Evolutionary conservation across 2,797 vertebrate species (phyloP).

Genomic region (Steatocranus sp.): DNA sequence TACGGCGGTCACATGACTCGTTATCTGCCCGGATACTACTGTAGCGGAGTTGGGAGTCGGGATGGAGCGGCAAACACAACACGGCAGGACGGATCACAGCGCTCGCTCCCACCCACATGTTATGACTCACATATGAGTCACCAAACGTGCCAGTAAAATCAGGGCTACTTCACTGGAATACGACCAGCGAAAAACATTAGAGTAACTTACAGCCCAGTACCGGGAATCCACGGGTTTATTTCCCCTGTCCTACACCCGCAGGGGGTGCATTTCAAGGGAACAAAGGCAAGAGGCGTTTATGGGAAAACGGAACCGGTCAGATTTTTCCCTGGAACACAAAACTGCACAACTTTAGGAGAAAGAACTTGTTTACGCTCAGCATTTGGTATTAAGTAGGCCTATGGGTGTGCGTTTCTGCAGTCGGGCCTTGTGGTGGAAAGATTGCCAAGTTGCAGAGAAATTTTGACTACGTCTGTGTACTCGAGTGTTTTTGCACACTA

Average conservation of each 20-base stretch:
- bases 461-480: background rate
- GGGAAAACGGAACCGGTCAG: conserved; percentile 1
- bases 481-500: background rate
- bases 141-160: conserved; percentile 70
- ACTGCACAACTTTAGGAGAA: background rate
- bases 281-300: background rate
- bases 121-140: conserved; percentile 71
- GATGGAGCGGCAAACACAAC: conserved; percentile 29
- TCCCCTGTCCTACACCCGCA: background rate
- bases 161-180: conserved; percentile 43
- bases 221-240: conserved; percentile 47
- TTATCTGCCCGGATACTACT: conserved; percentile 69
- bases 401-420: background rate
- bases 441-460: background rate
- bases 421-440: background rate
- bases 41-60: conserved; percentile 32
- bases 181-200: background rate
- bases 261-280: background rate
- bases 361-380: background rate
- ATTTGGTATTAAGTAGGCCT: background rate
- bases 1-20: conserved; percentile 53
- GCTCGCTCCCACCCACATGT: conserved; percentile 59
- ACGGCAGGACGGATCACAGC: conserved; percentile 40
- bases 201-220: conserved; percentile 18
- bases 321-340: background rate